Base-by-base conservation (phyloP, 1,140 invertebrate genomes). In the Callitettix versicolor region DNA sequence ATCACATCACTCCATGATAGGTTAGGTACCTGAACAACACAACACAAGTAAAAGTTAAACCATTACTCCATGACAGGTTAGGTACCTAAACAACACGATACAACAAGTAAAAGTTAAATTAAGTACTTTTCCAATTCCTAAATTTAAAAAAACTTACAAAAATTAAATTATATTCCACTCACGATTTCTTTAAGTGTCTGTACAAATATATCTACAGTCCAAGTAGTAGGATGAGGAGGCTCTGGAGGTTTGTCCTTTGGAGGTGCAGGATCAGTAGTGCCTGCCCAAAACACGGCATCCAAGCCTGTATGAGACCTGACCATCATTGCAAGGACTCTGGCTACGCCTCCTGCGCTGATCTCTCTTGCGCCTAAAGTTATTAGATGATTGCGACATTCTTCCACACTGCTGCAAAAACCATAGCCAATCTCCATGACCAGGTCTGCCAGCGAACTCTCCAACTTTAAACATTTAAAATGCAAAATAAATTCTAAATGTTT, bases 151-250 rank as follows among this genome's bases (percentile, higher is more conserved):
- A 30, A 30, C 26, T 30, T 30, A 9, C 26, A 30, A 30, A 30
- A 26, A 33, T 15, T 49, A 12, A n/a, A 33, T 24, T 33, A 4
- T n/a, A 54, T 40, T 17, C 3, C 17, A 69, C 73, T 70, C 62
- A 88, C 85, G 59, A 92, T 72, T 68, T 96, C 93, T 69, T 94
- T 91, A 7, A 95, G 68, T 34, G 88, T 82, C 67, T 93, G 85
- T 7, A 95, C 83, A 69, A 96, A 95, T 46, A 92, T 78, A 65
- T 97, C 93, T 11, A 92, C 79, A 72, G 95, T 95, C 93, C 93
- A 98, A 2, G 86, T 80, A n/a, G 72, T 76, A 53, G 73, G 71
- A 55, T 68, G 68, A 44, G 63, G 63, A 15, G 62, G 60, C 30
- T 60, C 58, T 20, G 53, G 49, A 2, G 40, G 48, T 54, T 60